Conservation (phyloP, 2,797 vertebrate species). For the Cichlasoma orientale region DNA sequence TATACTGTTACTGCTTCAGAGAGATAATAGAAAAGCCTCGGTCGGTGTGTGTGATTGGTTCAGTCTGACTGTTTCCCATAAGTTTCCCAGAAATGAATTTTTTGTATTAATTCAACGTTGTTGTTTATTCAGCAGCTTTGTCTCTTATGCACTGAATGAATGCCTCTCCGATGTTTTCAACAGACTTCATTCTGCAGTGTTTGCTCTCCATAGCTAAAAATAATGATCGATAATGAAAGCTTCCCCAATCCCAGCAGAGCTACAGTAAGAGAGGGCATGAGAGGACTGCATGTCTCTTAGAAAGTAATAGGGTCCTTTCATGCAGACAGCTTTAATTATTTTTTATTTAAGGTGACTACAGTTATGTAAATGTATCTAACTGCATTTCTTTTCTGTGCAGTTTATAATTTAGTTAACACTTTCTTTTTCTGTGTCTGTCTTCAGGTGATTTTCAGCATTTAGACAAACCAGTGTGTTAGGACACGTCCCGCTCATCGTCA, state of each 20-base stretch:
- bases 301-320: slow-evolving; percentile 7
- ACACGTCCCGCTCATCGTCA: slow-evolving; percentile 23
- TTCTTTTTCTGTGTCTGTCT: slow-evolving; percentile 15
- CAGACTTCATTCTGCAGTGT: slow-evolving; percentile 2
- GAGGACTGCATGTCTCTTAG: slow-evolving; percentile 47
- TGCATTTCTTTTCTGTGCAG: slow-evolving; percentile 1
- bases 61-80: slow-evolving; percentile 27
- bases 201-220: slow-evolving; percentile 50
- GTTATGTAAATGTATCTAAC: slow-evolving; percentile 10
- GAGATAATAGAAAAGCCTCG: slow-evolving; percentile 30
- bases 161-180: slow-evolving; percentile 3
- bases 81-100: slow-evolving; percentile 41
- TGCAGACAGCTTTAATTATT: slow-evolving; percentile 9
- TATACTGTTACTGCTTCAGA: slow-evolving; percentile 30
- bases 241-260: slow-evolving; percentile 48
- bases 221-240: slow-evolving; percentile 62
- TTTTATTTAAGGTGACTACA: slow-evolving; percentile 22
- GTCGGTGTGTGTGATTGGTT: slow-evolving; percentile 29
- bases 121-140: neutral
- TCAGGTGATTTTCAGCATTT: slow-evolving; percentile 72
- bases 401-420: neutral
- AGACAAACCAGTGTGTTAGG: slow-evolving; percentile 56
- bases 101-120: slow-evolving; percentile 11
- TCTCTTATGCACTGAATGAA: slow-evolving; percentile 20
- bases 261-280: slow-evolving; percentile 48